phyloP scores from a whole-genome alignment of 1,140 invertebrate genomes.

The Leptopilina boulardi region DNA sequence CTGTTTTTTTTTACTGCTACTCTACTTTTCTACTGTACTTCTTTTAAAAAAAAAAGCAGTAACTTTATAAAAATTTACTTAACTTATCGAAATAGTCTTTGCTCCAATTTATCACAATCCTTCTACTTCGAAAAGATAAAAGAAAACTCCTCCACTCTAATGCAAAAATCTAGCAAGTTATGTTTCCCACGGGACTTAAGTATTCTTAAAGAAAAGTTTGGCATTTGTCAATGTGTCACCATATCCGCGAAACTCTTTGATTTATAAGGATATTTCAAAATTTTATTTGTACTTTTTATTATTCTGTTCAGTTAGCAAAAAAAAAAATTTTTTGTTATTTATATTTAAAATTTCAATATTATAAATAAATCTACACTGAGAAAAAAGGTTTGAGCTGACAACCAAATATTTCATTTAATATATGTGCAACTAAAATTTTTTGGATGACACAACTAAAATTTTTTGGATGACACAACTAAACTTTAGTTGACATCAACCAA shows the following conservation, averaged over 20 bases:
- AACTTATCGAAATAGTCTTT: background rate
- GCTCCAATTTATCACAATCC: background rate
- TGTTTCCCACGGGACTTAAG: background rate
- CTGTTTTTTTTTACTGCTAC: too few species aligned
- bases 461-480: too few species aligned
- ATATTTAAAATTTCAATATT: too few species aligned
- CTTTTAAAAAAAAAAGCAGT: background rate
- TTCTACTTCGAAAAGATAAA: background rate
- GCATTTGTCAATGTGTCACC: constrained; percentile 34
- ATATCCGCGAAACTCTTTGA: constrained; percentile 37
- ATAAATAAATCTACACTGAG: too few species aligned
- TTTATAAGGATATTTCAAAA: constrained; percentile 2
- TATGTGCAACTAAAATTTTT: too few species aligned
- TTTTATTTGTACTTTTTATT: background rate
- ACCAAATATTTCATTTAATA: too few species aligned
- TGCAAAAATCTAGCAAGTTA: background rate
- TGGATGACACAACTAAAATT: too few species aligned
- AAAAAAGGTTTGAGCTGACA: too few species aligned
- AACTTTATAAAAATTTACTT: background rate
- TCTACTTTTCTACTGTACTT: too few species aligned
- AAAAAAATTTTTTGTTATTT: too few species aligned
- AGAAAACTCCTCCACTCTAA: background rate
- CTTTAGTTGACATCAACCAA: too few species aligned
- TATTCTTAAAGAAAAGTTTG: constrained; percentile 3
- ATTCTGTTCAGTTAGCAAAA: too few species aligned